These are phyloP conservation scores for Bombylius major DNA, from an alignment of 2,888 invertebrate species.

Conservation along the genomic window DNA sequence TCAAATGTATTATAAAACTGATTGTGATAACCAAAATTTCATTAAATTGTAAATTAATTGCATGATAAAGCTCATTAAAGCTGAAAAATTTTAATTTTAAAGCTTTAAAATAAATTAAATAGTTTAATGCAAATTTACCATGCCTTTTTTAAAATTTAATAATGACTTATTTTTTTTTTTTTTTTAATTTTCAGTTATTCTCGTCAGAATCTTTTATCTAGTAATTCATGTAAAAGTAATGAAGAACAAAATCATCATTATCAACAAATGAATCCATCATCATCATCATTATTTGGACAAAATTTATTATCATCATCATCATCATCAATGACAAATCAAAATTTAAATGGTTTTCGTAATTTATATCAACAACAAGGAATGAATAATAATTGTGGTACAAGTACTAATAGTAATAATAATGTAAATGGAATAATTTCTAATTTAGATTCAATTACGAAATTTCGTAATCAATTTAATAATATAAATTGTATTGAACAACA, in stretches of 20 bases:
- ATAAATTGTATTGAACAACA: conserved; percentile 9
- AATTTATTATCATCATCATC: conserved; percentile 6
- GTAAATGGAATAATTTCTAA: background rate
- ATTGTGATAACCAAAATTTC: too few relatives aligned
- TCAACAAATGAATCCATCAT: conserved; percentile 27
- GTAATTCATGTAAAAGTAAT: conserved; percentile 53
- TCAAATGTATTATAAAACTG: too few relatives aligned
- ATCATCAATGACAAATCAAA: conserved; percentile 14
- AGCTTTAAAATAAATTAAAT: too few relatives aligned
- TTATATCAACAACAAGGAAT: background rate
- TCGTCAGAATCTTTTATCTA: conserved; percentile 73
- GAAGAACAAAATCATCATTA: conserved; percentile 50
- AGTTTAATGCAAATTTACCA: too few relatives aligned
- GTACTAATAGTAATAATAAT: background rate
- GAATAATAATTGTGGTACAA: background rate
- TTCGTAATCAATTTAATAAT: conserved; percentile 18
- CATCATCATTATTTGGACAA: conserved; percentile 15
- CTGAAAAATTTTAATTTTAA: too few relatives aligned
- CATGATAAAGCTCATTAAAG: too few relatives aligned
- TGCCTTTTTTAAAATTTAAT: too few relatives aligned
- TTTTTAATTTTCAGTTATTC: conserved; percentile 53
- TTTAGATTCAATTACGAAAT: conserved; percentile 10
- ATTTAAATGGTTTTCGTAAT: background rate
- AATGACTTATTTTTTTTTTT: conserved; percentile 5
- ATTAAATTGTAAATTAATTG: too few relatives aligned